phyloP scores from a whole-genome alignment of 1,140 invertebrate species.

The Drosophila bocki region DNA sequence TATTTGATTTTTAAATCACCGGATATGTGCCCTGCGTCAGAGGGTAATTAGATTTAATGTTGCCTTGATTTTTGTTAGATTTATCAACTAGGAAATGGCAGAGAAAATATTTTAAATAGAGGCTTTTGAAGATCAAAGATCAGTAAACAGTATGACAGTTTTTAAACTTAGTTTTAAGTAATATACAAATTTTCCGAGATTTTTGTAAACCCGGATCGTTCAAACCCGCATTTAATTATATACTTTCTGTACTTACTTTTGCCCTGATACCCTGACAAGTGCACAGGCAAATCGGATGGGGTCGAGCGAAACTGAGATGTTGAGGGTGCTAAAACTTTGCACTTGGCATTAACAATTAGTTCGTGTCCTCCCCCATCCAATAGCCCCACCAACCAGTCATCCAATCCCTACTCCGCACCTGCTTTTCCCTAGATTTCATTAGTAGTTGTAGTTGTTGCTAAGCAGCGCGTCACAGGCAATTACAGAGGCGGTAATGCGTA shows the following conservation, averaged over 20 bases:
- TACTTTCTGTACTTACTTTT: slow-evolving; percentile 15
- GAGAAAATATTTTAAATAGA: no score
- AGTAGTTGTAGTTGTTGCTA: slow-evolving; percentile 50
- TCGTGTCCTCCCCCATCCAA: slow-evolving; percentile 27
- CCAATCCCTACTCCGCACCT: slow-evolving; percentile 13
- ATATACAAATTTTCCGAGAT: not conserved
- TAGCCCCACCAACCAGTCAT: slow-evolving; percentile 1
- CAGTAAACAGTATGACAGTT: not conserved
- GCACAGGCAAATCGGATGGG: slow-evolving; percentile 1
- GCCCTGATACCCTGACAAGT: slow-evolving; percentile 40
- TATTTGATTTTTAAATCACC: slow-evolving; percentile 34
- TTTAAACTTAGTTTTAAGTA: not conserved
- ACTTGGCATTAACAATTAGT: slow-evolving; percentile 65
- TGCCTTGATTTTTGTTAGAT: not conserved
- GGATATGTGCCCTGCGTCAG: slow-evolving; percentile 9
- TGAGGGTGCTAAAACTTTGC: slow-evolving; percentile 51
- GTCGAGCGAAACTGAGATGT: not conserved
- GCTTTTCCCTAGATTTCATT: slow-evolving; percentile 21
- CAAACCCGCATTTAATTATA: not conserved
- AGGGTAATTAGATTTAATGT: slow-evolving; percentile 26
- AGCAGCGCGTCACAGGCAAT: slow-evolving; percentile 74
- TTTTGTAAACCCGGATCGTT: not conserved
- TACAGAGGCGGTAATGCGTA: slow-evolving; percentile 79
- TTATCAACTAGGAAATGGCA: not conserved
- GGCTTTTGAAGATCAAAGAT: not conserved